Conservation (phyloP, 2,113 vertebrate species). For the Climacteris rufus region DNA sequence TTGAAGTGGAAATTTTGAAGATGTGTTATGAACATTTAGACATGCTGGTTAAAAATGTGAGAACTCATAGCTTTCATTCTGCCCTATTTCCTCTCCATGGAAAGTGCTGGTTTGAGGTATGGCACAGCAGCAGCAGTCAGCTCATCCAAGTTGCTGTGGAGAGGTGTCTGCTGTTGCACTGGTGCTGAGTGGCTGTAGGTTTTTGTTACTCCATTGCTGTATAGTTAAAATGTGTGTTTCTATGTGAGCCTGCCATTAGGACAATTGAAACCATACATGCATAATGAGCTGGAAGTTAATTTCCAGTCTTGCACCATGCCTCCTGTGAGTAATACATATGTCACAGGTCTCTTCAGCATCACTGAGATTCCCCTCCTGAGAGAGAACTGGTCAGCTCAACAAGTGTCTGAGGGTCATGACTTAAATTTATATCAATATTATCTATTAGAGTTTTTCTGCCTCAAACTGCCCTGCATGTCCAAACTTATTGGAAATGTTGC, state of each 20-base stretch:
- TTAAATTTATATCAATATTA: background rate
- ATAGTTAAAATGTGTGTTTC: background rate
- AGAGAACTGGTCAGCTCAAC: background rate
- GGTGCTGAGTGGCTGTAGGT: background rate
- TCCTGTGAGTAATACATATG: background rate
- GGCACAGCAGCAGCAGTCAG: background rate
- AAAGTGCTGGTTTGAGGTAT: background rate
- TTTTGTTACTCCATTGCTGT: background rate
- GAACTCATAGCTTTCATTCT: background rate
- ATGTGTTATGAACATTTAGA: accelerated
- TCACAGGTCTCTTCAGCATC: background rate
- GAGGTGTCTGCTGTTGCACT: background rate
- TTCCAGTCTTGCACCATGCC: background rate
- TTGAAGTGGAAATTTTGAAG: background rate
- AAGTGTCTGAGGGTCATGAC: background rate
- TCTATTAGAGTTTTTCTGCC: background rate
- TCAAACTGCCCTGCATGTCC: background rate
- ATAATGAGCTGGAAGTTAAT: background rate
- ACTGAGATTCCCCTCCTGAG: background rate
- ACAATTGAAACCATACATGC: background rate
- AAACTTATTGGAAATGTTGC: background rate
- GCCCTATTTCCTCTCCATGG: background rate
- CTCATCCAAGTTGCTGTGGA: background rate
- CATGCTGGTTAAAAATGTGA: background rate
- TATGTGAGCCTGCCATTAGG: background rate